Conservation (phyloP, 2,888 invertebrate species). For the Halocaridina rubra region DNA sequence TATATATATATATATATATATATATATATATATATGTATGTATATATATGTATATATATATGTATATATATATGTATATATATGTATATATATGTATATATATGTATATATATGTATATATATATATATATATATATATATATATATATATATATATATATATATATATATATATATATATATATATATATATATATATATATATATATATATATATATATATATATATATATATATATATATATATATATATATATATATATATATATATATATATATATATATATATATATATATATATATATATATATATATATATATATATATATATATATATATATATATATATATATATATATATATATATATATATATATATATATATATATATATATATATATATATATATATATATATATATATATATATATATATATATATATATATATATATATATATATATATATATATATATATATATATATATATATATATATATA, state of each 20-base stretch:
- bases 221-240: slow-evolving; percentile 23
- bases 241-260: slow-evolving; percentile 30
- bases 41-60: slow-evolving; percentile 4
- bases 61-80: not conserved
- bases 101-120: slow-evolving; percentile 2
- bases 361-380: not conserved
- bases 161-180: not conserved
- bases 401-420: not conserved
- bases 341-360: not conserved
- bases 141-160: not conserved
- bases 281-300: slow-evolving; percentile 32
- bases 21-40: slow-evolving; percentile 9
- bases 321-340: not conserved
- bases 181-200: not conserved
- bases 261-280: slow-evolving; percentile 43
- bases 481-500: not conserved
- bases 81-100: not conserved
- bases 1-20: slow-evolving; percentile 16
- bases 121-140: slow-evolving; percentile 10
- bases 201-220: slow-evolving; percentile 6
- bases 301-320: slow-evolving; percentile 7
- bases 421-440: not conserved
- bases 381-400: not conserved
- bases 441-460: not conserved
- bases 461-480: not conserved